Conservation (phyloP, 2,888 invertebrate genomes). For the Conomelus anceps region DNA sequence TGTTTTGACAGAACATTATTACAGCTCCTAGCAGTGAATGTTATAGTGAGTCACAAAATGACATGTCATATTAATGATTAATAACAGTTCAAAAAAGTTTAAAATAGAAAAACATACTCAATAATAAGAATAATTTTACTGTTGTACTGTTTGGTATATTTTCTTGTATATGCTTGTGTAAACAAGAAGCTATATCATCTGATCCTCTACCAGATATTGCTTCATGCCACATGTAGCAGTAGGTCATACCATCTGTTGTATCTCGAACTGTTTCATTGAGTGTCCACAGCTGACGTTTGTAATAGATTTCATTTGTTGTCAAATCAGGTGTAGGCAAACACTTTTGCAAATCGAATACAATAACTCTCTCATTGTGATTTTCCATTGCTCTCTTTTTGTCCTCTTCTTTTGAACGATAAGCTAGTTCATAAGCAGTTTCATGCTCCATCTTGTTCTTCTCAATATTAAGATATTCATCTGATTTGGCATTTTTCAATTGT, state of each 20-base stretch:
- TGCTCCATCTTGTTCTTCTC: not conserved
- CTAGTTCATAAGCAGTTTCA: not conserved
- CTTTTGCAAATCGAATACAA: not conserved
- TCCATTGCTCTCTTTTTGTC: not conserved
- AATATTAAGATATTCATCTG: not conserved
- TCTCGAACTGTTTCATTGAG: not conserved
- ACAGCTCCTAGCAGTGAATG: no score
- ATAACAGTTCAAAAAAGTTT: no score
- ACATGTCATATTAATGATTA: no score
- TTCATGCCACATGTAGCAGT: not conserved
- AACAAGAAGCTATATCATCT: not conserved
- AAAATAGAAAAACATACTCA: no score
- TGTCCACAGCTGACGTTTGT: not conserved
- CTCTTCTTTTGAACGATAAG: not conserved
- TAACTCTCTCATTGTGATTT: not conserved
- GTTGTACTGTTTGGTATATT: not conserved
- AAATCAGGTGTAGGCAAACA: not conserved
- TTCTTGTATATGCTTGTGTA: not conserved
- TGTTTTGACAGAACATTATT: no score
- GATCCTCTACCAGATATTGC: not conserved
- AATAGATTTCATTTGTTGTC: not conserved
- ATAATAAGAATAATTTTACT: no score
- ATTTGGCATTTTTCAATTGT: not conserved
- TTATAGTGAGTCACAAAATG: no score
- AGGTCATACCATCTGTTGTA: not conserved